Percentiles rank a stretch among this genome's conserved stretches.
Conservation (phyloP, 2,888 invertebrate species). For the Drosophila emarginata region DNA sequence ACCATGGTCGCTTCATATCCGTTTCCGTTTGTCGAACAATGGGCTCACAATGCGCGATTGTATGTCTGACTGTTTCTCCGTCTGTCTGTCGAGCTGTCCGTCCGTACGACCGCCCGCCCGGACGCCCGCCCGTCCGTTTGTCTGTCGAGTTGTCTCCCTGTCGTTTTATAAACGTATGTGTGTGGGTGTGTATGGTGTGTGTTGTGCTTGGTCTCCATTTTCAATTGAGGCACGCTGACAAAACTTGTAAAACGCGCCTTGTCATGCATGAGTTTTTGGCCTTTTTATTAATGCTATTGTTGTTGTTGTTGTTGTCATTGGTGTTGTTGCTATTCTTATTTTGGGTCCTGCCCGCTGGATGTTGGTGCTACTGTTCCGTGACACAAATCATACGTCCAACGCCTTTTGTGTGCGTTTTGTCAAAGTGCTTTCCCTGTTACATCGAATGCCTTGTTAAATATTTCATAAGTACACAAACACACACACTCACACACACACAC, state of each 20-base stretch:
- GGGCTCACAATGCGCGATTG: slow-evolving; percentile 47
- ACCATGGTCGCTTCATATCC: slow-evolving; percentile 69
- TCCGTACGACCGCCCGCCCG: background rate
- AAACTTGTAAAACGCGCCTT: slow-evolving; percentile 70
- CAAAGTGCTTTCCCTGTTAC: slow-evolving; percentile 33
- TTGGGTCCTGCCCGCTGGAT: slow-evolving; percentile 11
- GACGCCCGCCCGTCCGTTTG: background rate
- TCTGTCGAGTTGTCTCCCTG: background rate
- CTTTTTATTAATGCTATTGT: slow-evolving; percentile 67
- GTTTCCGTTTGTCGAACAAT: slow-evolving; percentile 71
- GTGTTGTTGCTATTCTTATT: slow-evolving; percentile 46
- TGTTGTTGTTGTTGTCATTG: slow-evolving; percentile 45
- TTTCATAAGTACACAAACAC: slow-evolving; percentile 57
- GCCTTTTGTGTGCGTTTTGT: slow-evolving; percentile 10
- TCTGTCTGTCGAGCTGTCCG: slow-evolving; percentile 14
- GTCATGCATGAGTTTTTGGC: slow-evolving; percentile 67
- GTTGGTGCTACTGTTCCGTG: slow-evolving; percentile 45
- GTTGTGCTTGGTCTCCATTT: slow-evolving; percentile 43
- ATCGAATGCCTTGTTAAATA: slow-evolving; percentile 56
- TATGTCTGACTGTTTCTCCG: slow-evolving; percentile 9
- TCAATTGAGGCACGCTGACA: slow-evolving; percentile 65
- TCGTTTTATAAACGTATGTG: background rate
- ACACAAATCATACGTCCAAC: slow-evolving; percentile 63
- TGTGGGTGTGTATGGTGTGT: slow-evolving; percentile 3
- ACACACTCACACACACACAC: slow-evolving; percentile 2